Conservation (phyloP, 2,797 vertebrate genomes). For the Garrulus glandarius region DNA sequence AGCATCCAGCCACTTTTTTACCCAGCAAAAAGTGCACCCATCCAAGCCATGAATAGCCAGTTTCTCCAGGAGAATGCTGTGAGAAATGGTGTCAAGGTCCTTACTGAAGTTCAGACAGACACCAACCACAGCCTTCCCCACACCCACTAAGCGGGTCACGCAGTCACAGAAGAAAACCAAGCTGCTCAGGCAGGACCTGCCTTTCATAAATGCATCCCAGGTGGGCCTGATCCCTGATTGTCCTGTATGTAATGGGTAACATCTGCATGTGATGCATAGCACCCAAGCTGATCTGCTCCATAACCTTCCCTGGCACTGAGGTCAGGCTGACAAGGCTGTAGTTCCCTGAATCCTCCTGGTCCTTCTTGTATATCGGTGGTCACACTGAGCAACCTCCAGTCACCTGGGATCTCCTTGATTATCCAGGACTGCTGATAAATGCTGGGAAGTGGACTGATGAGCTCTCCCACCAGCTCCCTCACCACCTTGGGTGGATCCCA, state of each 20-base stretch:
- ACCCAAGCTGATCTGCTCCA: neutral
- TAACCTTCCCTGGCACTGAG: fast-evolving
- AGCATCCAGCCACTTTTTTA: neutral
- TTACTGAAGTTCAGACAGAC: neutral
- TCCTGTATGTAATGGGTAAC: neutral
- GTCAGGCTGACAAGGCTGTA: neutral
- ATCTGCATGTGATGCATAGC: neutral
- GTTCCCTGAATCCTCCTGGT: neutral
- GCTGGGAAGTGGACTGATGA: neutral
- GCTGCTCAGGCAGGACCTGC: neutral
- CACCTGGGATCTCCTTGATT: neutral
- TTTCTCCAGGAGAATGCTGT: neutral
- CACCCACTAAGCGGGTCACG: neutral
- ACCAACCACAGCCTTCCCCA: neutral
- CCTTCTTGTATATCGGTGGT: too few species aligned
- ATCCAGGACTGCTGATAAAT: neutral
- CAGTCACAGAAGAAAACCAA: neutral
- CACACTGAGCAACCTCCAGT: neutral
- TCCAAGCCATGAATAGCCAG: neutral
- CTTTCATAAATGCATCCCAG: neutral
- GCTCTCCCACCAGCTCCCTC: neutral
- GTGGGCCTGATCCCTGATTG: neutral
- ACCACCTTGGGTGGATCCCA: neutral
- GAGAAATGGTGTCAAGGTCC: neutral
- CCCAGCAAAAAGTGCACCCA: neutral